These are phyloP conservation scores for Magallana nippona DNA, from an alignment of 2,888 invertebrate species.

Conservation along the genomic window DNA sequence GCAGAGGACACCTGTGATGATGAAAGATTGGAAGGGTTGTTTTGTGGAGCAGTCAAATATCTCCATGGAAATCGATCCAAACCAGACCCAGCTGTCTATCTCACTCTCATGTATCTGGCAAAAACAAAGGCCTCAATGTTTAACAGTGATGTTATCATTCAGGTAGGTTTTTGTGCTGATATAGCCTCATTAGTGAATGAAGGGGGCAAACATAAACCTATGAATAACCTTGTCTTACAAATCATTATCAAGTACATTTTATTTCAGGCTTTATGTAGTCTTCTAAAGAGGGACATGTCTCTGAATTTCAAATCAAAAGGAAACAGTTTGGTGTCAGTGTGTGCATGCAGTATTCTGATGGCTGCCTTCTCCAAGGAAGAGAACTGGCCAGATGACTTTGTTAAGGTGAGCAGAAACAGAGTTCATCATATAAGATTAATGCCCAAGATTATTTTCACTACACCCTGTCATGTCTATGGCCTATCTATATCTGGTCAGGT, in stretches of 20 bases:
- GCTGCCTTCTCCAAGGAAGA: constrained; percentile 88
- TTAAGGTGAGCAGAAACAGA: constrained; percentile 85
- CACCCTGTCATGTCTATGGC: too few relatives aligned
- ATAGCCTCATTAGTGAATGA: too few relatives aligned
- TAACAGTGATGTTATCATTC: constrained; percentile 79
- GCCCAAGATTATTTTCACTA: not conserved
- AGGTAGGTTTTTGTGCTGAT: constrained; percentile 75
- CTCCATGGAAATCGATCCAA: constrained; percentile 89
- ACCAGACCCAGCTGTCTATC: constrained; percentile 89
- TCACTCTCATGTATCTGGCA: constrained; percentile 89
- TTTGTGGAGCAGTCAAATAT: constrained; percentile 93
- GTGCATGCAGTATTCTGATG: constrained; percentile 91
- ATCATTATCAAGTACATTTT: not conserved
- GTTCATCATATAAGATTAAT: not conserved
- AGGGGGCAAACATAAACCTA: too few relatives aligned
- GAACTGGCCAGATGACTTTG: constrained; percentile 94
- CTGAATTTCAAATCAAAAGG: constrained; percentile 87
- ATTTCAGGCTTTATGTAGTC: constrained; percentile 87
- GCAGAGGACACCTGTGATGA: constrained; percentile 89
- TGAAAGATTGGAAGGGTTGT: constrained; percentile 86
- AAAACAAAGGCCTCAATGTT: constrained; percentile 87
- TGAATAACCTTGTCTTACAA: not conserved
- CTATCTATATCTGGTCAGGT: not conserved
- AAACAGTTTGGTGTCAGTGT: constrained; percentile 89
- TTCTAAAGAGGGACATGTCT: constrained; percentile 87